Percentiles rank a stretch among this genome's conserved stretches.
Conservation (phyloP, 2,888 invertebrate genomes). For the Pantelozetes paolii region DNA sequence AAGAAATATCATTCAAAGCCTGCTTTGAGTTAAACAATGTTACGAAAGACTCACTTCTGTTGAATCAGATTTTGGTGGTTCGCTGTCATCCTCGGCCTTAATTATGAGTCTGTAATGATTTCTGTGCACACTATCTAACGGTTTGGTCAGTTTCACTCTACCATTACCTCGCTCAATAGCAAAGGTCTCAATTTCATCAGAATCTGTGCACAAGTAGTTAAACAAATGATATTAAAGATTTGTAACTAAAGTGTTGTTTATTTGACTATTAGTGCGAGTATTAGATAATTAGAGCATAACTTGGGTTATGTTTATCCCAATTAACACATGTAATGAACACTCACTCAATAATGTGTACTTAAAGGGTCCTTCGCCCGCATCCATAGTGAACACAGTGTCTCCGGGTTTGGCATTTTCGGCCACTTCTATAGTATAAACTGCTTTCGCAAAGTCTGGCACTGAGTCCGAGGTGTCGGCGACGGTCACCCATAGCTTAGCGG, state of each 20-base stretch:
- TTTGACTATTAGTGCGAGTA: neutral
- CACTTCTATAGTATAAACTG: conserved; percentile 49
- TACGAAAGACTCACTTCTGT: conserved; percentile 48
- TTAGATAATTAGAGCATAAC: neutral
- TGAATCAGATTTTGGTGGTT: conserved; percentile 49
- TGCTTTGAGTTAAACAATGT: neutral
- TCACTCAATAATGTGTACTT: conserved; percentile 49
- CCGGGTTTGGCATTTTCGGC: conserved; percentile 49
- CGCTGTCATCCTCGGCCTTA: conserved; percentile 48
- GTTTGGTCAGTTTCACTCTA: conserved; percentile 49
- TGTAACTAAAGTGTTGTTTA: neutral
- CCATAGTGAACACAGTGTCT: conserved; percentile 48
- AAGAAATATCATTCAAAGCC: too few relatives aligned
- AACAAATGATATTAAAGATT: neutral
- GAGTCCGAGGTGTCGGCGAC: conserved; percentile 50
- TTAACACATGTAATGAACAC: conserved; percentile 30
- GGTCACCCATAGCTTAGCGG: conserved; percentile 58
- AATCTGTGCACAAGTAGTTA: conserved; percentile 42
- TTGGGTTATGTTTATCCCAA: neutral
- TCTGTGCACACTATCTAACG: conserved; percentile 49
- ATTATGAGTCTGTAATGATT: conserved; percentile 49
- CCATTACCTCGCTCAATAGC: conserved; percentile 48
- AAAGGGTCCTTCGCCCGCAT: conserved; percentile 50
- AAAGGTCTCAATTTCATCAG: conserved; percentile 49
- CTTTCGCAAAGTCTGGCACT: conserved; percentile 49